phyloP scores from a whole-genome alignment of 1,140 invertebrate species.

The Heliconius hermathena region DNA sequence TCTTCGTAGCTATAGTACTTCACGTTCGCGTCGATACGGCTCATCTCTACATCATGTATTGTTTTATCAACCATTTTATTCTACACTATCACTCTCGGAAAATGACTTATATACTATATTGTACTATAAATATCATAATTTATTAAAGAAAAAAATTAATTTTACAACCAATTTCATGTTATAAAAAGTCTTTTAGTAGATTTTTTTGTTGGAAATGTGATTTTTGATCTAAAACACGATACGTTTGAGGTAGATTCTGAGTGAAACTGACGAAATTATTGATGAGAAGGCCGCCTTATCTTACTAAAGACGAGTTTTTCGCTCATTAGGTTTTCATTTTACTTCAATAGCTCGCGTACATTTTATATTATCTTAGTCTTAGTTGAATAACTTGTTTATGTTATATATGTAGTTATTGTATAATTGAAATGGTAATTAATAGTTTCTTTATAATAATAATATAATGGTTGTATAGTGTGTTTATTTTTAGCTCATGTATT shows the following conservation, averaged over 20 bases:
- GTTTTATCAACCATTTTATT: constrained; percentile 12
- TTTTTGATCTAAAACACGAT: background rate
- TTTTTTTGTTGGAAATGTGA: background rate
- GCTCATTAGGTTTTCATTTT: background rate
- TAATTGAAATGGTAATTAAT: background rate
- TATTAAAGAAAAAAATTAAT: background rate
- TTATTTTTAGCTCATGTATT: too few relatives aligned
- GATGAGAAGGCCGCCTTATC: constrained; percentile 9
- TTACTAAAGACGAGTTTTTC: constrained; percentile 1
- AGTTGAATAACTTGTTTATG: background rate
- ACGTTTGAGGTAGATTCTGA: background rate
- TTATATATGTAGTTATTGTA: background rate
- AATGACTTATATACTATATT: background rate
- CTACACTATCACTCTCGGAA: background rate
- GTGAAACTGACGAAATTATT: constrained; percentile 12
- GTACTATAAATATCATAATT: background rate
- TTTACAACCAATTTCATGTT: background rate
- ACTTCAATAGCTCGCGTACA: background rate
- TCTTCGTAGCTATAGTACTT: constrained; percentile 55
- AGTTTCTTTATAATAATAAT: background rate
- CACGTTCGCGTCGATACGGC: constrained; percentile 1
- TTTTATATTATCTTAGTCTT: background rate
- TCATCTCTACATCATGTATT: constrained; percentile 15
- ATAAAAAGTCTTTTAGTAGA: background rate
- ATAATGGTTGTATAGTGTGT: background rate